Evolutionary conservation across 2,888 invertebrate genomes (phyloP).

Genomic region (Apamea anceps): DNA sequence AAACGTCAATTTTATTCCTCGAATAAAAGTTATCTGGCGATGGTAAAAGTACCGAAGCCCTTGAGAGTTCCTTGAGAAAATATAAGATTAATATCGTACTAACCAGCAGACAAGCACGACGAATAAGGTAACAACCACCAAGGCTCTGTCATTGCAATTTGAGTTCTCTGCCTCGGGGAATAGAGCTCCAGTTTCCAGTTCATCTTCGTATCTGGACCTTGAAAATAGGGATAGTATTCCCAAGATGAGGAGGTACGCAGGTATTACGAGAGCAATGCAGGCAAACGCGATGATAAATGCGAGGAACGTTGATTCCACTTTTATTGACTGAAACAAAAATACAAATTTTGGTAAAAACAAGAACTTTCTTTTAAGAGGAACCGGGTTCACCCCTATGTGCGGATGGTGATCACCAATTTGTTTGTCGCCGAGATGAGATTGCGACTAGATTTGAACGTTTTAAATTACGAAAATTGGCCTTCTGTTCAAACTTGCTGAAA

Average conservation of each 20-base stretch:
- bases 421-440: too few relatives aligned
- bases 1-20: too few relatives aligned
- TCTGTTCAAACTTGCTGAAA: neutral
- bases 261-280: slow-evolving; percentile 92
- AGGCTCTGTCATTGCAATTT: slow-evolving; percentile 83
- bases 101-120: slow-evolving; percentile 86
- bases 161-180: slow-evolving; percentile 81
- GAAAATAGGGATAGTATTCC: slow-evolving; percentile 90
- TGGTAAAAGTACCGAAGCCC: too few relatives aligned
- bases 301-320: slow-evolving; percentile 93
- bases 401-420: too few relatives aligned
- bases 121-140: slow-evolving; percentile 82
- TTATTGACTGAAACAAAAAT: slow-evolving; percentile 91
- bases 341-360: slow-evolving; percentile 15
- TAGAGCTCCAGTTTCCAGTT: slow-evolving; percentile 84
- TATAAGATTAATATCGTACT: slow-evolving; percentile 71
- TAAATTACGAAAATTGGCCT: too few relatives aligned
- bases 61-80: slow-evolving; percentile 53
- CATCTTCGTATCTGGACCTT: slow-evolving; percentile 81
- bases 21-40: too few relatives aligned
- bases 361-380: too few relatives aligned
- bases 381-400: too few relatives aligned
- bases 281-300: slow-evolving; percentile 91
- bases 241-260: slow-evolving; percentile 87
- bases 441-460: too few relatives aligned